Evolutionary conservation across 2,797 vertebrate species (phyloP), one percentile per base, ranked within the genome.

Genomic region (Enteromius viviparus): DNA sequence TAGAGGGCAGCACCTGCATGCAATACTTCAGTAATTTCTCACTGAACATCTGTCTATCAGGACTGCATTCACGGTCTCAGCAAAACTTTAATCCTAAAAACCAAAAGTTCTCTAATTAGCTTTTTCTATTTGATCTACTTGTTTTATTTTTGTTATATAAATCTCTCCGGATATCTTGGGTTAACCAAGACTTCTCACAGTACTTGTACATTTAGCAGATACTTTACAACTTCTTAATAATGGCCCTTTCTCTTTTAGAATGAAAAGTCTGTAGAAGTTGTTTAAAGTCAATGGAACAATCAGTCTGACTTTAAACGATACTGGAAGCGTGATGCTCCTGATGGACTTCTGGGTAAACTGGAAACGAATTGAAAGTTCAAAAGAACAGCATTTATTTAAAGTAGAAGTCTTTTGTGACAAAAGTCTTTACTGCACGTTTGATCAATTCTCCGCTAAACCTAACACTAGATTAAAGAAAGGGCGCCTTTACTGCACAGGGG

Each of bases 1-100:
- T 71, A 84, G 87, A 87, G 87, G 69, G 84, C 64, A 72, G 78
- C 79, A 79, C 26, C 3, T 19, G 29, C 23, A 53, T 55, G 7
- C 2, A 37, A 23, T 29, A 15, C 58, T 53, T 14, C 6, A 37
- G 5, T 6, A 37, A 6, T 37, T 6, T 6, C 6, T 6, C 34
- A 6, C 34, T 6, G 23, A 47, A 47, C 3, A 70, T 6, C 9
- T 3, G n/a, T 15, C 1, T 23, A 1, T 17, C 68, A 21, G 69
- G 69, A 32, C 1, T 29, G 7, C 5, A 1, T 11, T 71, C 69
- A 6, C 42, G 0, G 55, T 11, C 26, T 29, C 8, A 49, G 23
- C 12, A 26, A 26, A 45, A 26, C 45, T 11, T n/a, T 21, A 21
- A 3, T 15, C 11, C 14, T 26, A 21, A 37, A 21, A 19, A 47